Evolutionary conservation across 2,113 vertebrate species (phyloP), one percentile per base, ranked within the genome.

Genomic region (Mustela nigripes): DNA sequence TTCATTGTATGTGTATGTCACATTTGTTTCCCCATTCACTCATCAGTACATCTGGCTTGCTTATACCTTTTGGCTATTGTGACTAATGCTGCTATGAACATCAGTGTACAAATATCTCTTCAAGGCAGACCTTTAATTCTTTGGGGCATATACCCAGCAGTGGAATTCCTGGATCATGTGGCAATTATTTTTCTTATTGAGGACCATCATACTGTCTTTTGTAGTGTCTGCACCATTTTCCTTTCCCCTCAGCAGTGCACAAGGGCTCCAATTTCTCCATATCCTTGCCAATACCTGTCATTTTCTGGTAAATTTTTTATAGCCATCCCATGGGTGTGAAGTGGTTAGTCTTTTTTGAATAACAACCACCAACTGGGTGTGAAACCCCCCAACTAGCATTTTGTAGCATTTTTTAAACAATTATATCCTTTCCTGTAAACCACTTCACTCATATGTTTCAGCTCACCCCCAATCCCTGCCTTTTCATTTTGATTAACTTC

Each of bases 401-500:
- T 82, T 78, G 1, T 69, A 86, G 58, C 42, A 3, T 60, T 92
- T 79, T 26, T 58, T 58, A 1, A 83, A 83, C 33, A 73, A 67
- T 21, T 6, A 33, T 39, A 76, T 91, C 24, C 4, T 16, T 80
- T 84, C 53, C 69, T 88, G 21, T 60, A 91, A 95, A 21, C 28
- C 21, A 24, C 11, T 36, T 92, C 39, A 62, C 5, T 62, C 71
- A 56, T 21, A 39, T 71, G 22, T n/a, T 81, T 93, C 36, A 80
- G 62, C 7, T 65, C 85, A 92, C 11, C 14, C 48, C 4, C 3
- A 19, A 63, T 36, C 24, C 26, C 28, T 94, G 42, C 21, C 33
- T 93, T 74, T 89, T 94, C 48, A 33, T 92, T 45, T 73, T 87
- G 24, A 82, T 82, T 85, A 81, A 53, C 36, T 53, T 79, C 78